phyloP scores from a whole-genome alignment of 2,797 vertebrate species.

The Triplophysa bombifrons region DNA sequence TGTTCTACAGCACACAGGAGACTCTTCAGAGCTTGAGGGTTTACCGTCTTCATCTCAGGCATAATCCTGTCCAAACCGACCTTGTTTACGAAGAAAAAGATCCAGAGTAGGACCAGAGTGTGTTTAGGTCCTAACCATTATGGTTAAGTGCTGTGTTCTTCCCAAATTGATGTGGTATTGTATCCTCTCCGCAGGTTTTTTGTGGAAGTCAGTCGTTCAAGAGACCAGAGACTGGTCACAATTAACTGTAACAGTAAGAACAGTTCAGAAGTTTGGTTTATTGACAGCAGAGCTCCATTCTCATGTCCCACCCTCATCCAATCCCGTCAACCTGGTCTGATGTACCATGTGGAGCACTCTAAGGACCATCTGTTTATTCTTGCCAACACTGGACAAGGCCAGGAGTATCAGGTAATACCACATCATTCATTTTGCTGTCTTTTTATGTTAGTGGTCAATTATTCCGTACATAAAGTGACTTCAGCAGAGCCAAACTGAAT shows the following conservation, averaged over 20 bases:
- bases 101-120: conserved; percentile 80
- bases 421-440: neutral
- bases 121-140: neutral
- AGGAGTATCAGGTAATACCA: conserved; percentile 88
- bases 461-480: neutral
- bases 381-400: conserved; percentile 82
- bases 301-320: conserved; percentile 83
- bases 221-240: conserved; percentile 83
- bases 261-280: conserved; percentile 86
- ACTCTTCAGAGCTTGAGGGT: conserved; percentile 83
- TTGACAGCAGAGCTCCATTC: conserved; percentile 65
- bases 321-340: conserved; percentile 77
- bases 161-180: neutral
- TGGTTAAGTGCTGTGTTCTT: neutral
- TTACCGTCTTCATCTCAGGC: conserved; percentile 80
- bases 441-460: no score
- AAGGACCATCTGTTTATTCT: conserved; percentile 83
- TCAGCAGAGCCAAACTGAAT: neutral
- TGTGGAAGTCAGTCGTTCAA: conserved; percentile 88
- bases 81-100: conserved; percentile 86
- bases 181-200: conserved; percentile 81
- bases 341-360: conserved; percentile 91
- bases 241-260: conserved; percentile 92
- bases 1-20: conserved; percentile 88
- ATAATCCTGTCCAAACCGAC: conserved; percentile 65